Percentiles rank a stretch among this genome's conserved stretches.
These are phyloP conservation scores for Ceuthmochares aereus DNA, from an alignment of 2,113 vertebrate genomes.

Conservation along the genomic window DNA sequence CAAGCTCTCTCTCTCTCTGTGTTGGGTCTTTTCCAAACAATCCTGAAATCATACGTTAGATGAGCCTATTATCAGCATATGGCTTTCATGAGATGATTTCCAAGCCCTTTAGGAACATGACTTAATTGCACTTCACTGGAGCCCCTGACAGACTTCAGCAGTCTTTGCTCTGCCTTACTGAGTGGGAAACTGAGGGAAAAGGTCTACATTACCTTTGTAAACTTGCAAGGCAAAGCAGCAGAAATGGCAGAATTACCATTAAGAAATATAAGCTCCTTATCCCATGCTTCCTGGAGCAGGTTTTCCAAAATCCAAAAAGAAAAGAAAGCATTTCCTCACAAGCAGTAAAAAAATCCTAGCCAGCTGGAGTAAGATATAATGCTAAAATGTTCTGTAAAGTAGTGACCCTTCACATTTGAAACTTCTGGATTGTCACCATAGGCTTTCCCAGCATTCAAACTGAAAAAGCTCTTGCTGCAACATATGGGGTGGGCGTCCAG, in stretches of 20 bases:
- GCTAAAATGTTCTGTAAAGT: not conserved
- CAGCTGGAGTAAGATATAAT: not conserved
- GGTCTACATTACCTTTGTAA: not conserved
- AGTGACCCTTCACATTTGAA: not conserved
- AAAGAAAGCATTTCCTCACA: not conserved
- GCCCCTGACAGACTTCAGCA: not conserved
- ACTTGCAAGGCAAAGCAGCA: not conserved
- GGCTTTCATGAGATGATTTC: constrained; percentile 53
- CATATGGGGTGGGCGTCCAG: not conserved
- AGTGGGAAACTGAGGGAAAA: not conserved
- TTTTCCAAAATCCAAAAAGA: not conserved
- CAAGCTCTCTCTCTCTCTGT: not conserved
- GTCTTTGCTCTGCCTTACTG: not conserved
- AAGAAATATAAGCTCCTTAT: not conserved
- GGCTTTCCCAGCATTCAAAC: not conserved
- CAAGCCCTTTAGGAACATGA: not conserved
- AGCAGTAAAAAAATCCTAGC: not conserved
- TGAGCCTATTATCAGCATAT: not conserved
- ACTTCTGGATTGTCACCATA: not conserved
- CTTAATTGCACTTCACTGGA: not conserved
- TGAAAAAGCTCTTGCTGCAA: not conserved
- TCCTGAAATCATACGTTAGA: constrained; percentile 4
- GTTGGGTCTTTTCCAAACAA: not conserved
- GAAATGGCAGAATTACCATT: not conserved
- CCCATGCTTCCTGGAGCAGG: not conserved